Evolutionary conservation across 1,140 invertebrate species (phyloP).

Genomic region (Trialeurodes vaporariorum): DNA sequence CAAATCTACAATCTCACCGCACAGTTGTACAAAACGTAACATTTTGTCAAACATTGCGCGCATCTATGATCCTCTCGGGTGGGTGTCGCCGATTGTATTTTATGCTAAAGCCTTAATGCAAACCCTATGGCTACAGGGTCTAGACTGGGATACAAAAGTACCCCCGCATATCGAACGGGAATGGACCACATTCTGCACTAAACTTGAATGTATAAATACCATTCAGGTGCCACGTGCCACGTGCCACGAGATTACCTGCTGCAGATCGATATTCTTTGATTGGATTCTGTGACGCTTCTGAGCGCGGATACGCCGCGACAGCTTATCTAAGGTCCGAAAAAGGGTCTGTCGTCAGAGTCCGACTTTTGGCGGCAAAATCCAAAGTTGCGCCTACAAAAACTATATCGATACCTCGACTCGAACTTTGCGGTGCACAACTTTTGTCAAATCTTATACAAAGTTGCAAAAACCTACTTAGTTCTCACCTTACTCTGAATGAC

Average conservation of each 20-base stretch:
- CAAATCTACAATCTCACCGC: neutral
- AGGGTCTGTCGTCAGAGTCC: neutral
- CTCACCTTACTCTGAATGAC: too few relatives aligned
- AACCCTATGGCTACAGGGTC: neutral
- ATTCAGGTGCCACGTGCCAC: too few relatives aligned
- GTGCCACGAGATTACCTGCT: too few relatives aligned
- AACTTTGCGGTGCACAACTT: constrained; percentile 32
- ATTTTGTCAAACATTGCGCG: neutral
- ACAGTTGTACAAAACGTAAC: neutral
- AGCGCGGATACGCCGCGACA: constrained; percentile 25
- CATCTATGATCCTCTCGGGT: neutral
- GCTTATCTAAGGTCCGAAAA: constrained; percentile 22
- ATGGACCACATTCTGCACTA: neutral
- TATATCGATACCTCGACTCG: constrained; percentile 30
- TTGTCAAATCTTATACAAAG: too few relatives aligned
- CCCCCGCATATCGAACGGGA: neutral
- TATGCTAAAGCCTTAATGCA: neutral
- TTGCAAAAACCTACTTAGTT: too few relatives aligned
- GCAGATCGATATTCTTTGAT: constrained; percentile 21
- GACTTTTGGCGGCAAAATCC: constrained; percentile 31
- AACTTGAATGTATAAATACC: too few relatives aligned
- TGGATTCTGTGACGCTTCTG: constrained; percentile 29
- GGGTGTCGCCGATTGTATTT: neutral
- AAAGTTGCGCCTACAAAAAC: constrained; percentile 33
- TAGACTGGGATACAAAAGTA: neutral